Evolutionary conservation across 2,113 vertebrate genomes (phyloP).

Genomic region (Shinisaurus crocodilurus): DNA sequence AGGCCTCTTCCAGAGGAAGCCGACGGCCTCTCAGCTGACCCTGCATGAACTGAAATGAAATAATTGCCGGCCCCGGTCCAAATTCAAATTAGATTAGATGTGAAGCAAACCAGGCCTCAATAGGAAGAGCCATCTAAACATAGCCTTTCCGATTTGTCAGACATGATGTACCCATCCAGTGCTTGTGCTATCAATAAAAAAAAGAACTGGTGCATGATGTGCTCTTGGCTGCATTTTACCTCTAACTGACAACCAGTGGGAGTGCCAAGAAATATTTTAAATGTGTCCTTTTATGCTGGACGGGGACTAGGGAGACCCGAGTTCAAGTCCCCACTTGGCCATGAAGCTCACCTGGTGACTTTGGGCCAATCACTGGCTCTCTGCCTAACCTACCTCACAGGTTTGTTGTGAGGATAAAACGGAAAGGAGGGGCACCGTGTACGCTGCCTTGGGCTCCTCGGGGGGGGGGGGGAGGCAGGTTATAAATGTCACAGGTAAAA

Average conservation of each 20-base stretch:
- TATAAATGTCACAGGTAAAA: no score
- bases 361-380: no score
- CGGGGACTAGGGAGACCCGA: no score
- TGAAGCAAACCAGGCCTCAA: conserved; percentile 70
- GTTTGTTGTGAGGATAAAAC: no score
- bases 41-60: conserved; percentile 72
- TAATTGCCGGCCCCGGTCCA: conserved; percentile 71
- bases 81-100: conserved; percentile 78
- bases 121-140: conserved; percentile 70
- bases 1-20: conserved; percentile 51
- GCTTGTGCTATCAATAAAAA: conserved; percentile 25
- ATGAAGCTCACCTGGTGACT: no score
- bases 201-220: conserved; percentile 15
- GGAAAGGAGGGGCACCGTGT: no score
- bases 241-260: conserved; percentile 13
- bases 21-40: conserved; percentile 56
- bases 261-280: not conserved
- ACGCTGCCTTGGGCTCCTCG: no score
- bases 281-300: no score
- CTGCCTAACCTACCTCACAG: no score
- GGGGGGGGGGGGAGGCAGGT: no score
- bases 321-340: no score
- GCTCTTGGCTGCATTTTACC: conserved; percentile 13
- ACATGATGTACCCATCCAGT: conserved; percentile 56
- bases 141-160: conserved; percentile 68